Conservation (phyloP, 2,888 invertebrate species). For the Ariolimax columbianus region DNA sequence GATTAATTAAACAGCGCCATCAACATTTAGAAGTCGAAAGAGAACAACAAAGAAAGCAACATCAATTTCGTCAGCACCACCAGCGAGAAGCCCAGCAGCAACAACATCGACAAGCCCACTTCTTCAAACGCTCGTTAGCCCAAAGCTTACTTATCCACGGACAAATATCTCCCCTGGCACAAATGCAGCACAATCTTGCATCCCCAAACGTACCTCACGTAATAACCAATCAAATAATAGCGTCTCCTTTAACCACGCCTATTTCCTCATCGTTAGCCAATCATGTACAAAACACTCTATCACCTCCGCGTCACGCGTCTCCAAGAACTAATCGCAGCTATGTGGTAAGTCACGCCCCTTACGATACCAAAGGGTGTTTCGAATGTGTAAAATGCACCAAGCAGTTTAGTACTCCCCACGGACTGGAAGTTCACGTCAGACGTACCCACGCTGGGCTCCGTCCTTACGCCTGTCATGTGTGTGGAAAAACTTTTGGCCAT, state of each 20-base stretch:
- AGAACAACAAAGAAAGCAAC: slow-evolving; percentile 21
- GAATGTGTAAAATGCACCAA: slow-evolving; percentile 55
- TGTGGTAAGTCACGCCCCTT: slow-evolving; percentile 7
- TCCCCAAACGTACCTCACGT: not conserved
- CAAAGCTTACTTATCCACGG: not conserved
- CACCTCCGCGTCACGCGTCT: not conserved
- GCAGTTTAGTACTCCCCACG: slow-evolving; percentile 98
- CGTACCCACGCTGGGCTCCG: slow-evolving; percentile 93
- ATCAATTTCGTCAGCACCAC: slow-evolving; percentile 24
- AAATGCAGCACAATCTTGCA: slow-evolving; percentile 11
- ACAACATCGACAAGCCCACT: not conserved
- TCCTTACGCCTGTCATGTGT: slow-evolving; percentile 93
- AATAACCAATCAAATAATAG: not conserved
- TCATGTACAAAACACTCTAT: not conserved
- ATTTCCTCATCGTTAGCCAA: slow-evolving; percentile 10
- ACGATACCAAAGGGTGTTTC: slow-evolving; percentile 46
- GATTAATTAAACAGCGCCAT: not conserved
- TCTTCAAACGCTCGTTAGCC: slow-evolving; percentile 19
- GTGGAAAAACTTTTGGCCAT: slow-evolving; percentile 98
- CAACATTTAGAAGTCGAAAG: not conserved
- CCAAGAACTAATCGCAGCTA: slow-evolving; percentile 7
- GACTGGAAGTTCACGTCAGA: slow-evolving; percentile 96
- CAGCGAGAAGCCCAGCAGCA: not conserved
- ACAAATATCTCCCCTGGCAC: slow-evolving; percentile 5
- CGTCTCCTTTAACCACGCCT: slow-evolving; percentile 21